Conservation (phyloP, 2,113 vertebrate genomes). For the Sigmodon hispidus region DNA sequence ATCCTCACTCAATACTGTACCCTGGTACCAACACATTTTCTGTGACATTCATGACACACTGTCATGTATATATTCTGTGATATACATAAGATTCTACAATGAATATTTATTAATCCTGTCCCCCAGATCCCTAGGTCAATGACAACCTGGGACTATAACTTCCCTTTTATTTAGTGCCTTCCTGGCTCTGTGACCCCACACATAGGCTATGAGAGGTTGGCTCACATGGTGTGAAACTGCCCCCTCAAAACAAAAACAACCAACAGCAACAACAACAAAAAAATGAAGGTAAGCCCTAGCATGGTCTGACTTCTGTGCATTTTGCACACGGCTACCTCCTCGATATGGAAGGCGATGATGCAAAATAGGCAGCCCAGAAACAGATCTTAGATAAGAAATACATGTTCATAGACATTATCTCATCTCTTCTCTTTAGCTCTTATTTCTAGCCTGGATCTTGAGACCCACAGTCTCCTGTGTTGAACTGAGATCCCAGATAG, state of each 20-base stretch:
- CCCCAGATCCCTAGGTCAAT: not conserved
- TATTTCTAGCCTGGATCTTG: not conserved
- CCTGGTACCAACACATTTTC: not conserved
- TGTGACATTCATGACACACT: fast-evolving
- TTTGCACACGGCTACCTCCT: not conserved
- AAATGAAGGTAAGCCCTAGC: not conserved
- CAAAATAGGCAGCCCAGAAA: not conserved
- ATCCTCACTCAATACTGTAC: not conserved
- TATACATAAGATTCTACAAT: too few species aligned
- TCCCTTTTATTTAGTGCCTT: not conserved
- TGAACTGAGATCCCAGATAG: not conserved
- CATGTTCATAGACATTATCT: not conserved
- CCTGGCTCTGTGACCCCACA: not conserved
- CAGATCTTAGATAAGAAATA: not conserved
- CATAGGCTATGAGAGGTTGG: not conserved
- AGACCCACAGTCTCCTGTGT: not conserved
- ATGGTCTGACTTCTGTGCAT: not conserved
- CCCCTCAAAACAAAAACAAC: too few species aligned
- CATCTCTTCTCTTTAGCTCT: not conserved
- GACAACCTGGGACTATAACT: not conserved
- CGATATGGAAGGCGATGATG: not conserved
- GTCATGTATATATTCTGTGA: too few species aligned
- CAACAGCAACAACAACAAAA: too few species aligned
- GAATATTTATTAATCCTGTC: not conserved
- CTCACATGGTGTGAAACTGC: not conserved